phyloP scores from a whole-genome alignment of 2,888 invertebrate genomes.

The Fragum sueziense region DNA sequence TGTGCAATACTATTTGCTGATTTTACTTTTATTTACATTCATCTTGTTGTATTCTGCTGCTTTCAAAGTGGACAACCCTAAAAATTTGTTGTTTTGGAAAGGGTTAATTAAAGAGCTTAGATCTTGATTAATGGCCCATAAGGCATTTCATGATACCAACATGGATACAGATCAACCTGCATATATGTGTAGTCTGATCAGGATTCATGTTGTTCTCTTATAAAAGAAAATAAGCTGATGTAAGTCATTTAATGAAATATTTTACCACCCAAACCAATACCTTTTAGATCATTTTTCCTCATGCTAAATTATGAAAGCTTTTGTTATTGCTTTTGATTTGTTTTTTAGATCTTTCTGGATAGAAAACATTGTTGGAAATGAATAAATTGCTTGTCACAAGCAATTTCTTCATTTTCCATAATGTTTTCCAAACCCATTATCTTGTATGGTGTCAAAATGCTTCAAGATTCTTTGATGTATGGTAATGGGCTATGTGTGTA shows the following conservation, averaged over 20 bases:
- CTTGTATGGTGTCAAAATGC: background rate
- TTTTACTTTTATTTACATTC: too few relatives aligned
- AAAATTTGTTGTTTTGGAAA: too few relatives aligned
- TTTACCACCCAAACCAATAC: background rate
- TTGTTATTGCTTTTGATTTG: background rate
- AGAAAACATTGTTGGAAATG: too few relatives aligned
- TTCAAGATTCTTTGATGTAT: background rate
- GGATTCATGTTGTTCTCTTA: background rate
- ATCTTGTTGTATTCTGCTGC: too few relatives aligned
- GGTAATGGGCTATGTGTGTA: background rate
- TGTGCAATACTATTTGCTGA: too few relatives aligned
- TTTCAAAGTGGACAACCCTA: too few relatives aligned
- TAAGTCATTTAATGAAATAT: too few relatives aligned
- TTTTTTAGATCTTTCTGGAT: background rate
- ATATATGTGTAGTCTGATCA: background rate
- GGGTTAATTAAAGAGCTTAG: too few relatives aligned
- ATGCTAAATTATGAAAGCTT: background rate
- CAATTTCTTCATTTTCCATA: constrained; percentile 6
- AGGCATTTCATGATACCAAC: too few relatives aligned
- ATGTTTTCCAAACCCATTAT: constrained; percentile 2
- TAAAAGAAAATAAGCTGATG: too few relatives aligned
- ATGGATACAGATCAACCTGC: too few relatives aligned
- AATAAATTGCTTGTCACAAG: background rate
- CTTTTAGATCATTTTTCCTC: background rate
- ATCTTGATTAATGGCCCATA: too few relatives aligned